Percentiles rank a stretch among this genome's conserved stretches.
Evolutionary conservation across 2,888 invertebrate genomes (phyloP).

Genomic region (Torymus aiolomorphi): DNA sequence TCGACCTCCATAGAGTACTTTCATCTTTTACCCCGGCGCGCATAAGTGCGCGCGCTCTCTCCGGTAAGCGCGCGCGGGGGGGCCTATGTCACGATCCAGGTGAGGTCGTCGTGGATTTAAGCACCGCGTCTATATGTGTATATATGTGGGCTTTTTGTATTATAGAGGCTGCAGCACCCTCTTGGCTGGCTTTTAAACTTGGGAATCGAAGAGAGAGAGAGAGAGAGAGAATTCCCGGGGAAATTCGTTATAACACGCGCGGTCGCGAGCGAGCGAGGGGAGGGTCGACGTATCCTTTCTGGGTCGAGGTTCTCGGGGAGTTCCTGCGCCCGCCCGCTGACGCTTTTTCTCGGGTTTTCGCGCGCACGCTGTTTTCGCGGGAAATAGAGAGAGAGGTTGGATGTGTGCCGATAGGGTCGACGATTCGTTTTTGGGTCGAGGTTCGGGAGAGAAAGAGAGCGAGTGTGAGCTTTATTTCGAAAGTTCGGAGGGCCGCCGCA

Average conservation of each 20-base stretch:
- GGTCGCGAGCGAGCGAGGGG: background rate
- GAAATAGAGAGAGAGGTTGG: conserved; percentile 12
- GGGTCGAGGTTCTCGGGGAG: conserved; percentile 49
- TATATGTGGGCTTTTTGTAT: too few species aligned
- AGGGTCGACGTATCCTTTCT: conserved; percentile 49
- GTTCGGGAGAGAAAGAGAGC: conserved; percentile 17
- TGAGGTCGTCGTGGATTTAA: conserved; percentile 28
- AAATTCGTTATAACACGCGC: background rate
- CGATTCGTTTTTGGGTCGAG: conserved; percentile 53
- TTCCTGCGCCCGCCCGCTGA: background rate
- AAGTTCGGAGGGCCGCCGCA: too few species aligned
- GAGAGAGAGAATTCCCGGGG: background rate
- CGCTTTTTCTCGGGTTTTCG: background rate
- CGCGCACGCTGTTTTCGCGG: background rate
- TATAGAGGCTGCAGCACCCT: too few species aligned
- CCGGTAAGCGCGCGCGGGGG: background rate
- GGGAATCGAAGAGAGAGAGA: too few species aligned
- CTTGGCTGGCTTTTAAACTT: too few species aligned
- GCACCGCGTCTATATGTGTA: background rate
- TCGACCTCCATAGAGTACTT: conserved; percentile 60
- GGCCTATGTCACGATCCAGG: conserved; percentile 53
- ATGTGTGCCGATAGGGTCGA: conserved; percentile 41
- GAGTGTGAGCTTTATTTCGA: too few species aligned
- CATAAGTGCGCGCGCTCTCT: conserved; percentile 8
- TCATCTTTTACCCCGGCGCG: conserved; percentile 58